phyloP scores from a whole-genome alignment of 2,797 vertebrate genomes.

The Discoglossus pictus region DNA sequence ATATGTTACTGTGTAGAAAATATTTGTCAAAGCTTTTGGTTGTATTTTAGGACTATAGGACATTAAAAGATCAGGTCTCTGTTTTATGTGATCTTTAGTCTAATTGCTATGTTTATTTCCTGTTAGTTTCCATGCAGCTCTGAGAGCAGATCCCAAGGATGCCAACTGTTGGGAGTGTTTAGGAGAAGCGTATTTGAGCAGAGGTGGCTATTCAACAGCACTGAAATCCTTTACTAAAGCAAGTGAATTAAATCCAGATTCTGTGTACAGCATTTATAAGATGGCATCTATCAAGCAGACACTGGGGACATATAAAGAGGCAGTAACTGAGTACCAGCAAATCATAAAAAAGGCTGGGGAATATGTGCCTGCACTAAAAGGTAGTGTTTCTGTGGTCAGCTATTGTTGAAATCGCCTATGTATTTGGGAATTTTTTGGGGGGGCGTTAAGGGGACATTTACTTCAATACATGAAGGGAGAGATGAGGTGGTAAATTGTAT shows the following conservation, averaged over 20 bases:
- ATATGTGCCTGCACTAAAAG: slow-evolving; percentile 96
- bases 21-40: no score
- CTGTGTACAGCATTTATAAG: slow-evolving; percentile 89
- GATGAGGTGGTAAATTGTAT: background rate
- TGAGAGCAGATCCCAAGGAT: slow-evolving; percentile 93
- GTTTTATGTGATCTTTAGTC: no score
- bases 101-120: slow-evolving; percentile 33
- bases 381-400: slow-evolving; percentile 60
- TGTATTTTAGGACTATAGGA: no score
- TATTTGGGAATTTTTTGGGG: no score
- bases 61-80: no score
- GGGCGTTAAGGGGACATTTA: no score
- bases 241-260: slow-evolving; percentile 85
- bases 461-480: no score
- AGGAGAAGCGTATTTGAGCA: slow-evolving; percentile 91
- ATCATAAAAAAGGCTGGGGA: slow-evolving; percentile 79
- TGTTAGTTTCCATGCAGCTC: slow-evolving; percentile 87
- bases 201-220: slow-evolving; percentile 89
- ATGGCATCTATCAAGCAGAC: slow-evolving; percentile 91
- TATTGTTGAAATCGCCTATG: no score
- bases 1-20: no score
- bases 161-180: slow-evolving; percentile 95
- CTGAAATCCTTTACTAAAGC: slow-evolving; percentile 91
- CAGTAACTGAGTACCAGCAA: slow-evolving; percentile 81
- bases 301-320: slow-evolving; percentile 88